A percentile compares a stretch with the other conserved stretches of the same genome.
Evolutionary conservation across 2,888 invertebrate genomes (phyloP).

Genomic region (Trissolcus japonicus): DNA sequence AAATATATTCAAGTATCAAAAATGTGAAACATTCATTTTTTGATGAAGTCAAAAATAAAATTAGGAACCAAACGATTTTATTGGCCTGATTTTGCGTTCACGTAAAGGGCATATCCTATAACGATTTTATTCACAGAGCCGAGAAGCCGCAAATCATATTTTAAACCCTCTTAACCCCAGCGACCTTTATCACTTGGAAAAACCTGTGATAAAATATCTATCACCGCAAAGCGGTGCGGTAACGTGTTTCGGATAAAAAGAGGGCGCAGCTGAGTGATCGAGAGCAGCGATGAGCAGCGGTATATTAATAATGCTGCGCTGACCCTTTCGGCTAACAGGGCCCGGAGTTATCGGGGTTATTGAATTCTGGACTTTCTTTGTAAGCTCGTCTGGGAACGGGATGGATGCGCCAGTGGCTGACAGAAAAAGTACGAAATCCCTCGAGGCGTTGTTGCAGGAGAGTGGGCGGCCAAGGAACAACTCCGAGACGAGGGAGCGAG

Average conservation of each 20-base stretch:
- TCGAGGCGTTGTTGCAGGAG: slow-evolving; percentile 57
- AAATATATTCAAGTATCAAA: no score
- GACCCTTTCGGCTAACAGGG: slow-evolving; percentile 46
- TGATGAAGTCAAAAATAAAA: no score
- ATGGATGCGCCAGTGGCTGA: slow-evolving; percentile 65
- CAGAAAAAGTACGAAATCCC: slow-evolving; percentile 67
- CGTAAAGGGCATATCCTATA: not conserved
- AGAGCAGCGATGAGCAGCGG: slow-evolving; percentile 37
- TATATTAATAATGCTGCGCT: slow-evolving; percentile 47
- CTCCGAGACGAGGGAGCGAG: slow-evolving; percentile 30
- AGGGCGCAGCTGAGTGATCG: slow-evolving; percentile 37
- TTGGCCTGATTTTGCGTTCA: not conserved
- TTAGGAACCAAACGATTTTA: no score
- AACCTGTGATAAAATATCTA: slow-evolving; percentile 18
- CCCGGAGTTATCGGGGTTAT: slow-evolving; percentile 66
- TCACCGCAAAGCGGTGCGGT: slow-evolving; percentile 33
- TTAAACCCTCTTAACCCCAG: slow-evolving; percentile 18
- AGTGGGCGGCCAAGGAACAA: slow-evolving; percentile 19
- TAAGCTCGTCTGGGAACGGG: slow-evolving; percentile 65
- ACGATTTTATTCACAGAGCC: not conserved
- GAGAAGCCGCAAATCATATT: slow-evolving; percentile 13
- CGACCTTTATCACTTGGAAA: slow-evolving; percentile 23
- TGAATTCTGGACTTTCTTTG: slow-evolving; percentile 67
- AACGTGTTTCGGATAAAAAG: slow-evolving; percentile 53
- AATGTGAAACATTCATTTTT: not conserved